Percentiles rank a stretch among this genome's conserved stretches.
These are phyloP conservation scores for Phalanger gymnotis DNA, from an alignment of 2,797 vertebrate genomes.

Conservation along the genomic window DNA sequence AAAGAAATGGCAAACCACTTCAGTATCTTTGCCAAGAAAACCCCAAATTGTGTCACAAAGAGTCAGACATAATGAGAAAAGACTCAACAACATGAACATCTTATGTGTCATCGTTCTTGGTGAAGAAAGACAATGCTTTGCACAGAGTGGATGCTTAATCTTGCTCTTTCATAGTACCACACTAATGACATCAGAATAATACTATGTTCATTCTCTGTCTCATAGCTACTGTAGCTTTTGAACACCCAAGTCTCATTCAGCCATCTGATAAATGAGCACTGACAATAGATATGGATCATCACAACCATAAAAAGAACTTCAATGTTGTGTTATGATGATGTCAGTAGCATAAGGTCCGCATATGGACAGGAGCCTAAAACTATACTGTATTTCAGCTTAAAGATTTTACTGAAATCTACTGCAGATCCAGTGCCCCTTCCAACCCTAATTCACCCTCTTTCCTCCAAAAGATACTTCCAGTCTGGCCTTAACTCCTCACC, in stretches of 20 bases:
- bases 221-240: background rate
- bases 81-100: background rate
- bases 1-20: background rate
- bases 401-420: background rate
- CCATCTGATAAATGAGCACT: background rate
- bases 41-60: background rate
- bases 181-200: background rate
- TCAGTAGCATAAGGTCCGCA: background rate
- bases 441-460: background rate
- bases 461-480: background rate
- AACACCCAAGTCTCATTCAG: background rate
- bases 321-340: background rate
- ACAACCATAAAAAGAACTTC: background rate
- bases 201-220: background rate
- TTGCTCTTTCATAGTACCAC: background rate
- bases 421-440: background rate
- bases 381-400: background rate
- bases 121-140: background rate
- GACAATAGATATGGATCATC: background rate
- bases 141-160: background rate
- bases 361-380: background rate
- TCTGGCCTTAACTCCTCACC: background rate
- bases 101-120: background rate
- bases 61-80: background rate
- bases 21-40: background rate